Percentiles rank a stretch among this genome's conserved stretches.
Evolutionary conservation across 2,113 vertebrate species (phyloP).

Genomic region (Engraulis encrasicolus): DNA sequence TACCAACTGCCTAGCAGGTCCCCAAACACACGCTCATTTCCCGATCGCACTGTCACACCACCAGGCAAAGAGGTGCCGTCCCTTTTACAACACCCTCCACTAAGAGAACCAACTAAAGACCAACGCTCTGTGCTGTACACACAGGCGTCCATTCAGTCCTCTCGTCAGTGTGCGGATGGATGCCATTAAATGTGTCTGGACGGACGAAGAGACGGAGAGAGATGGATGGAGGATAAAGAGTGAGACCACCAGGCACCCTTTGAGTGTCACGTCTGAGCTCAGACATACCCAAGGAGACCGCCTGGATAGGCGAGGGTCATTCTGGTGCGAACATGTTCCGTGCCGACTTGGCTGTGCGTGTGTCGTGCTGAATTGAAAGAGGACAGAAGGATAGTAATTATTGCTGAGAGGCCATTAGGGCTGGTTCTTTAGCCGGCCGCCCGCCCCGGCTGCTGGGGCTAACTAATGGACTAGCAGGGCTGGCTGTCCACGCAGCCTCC

Average conservation of each 20-base stretch:
- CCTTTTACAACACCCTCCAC: background rate
- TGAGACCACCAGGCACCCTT: background rate
- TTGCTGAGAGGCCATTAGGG: slow-evolving; percentile 95
- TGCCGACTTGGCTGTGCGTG: slow-evolving; percentile 49
- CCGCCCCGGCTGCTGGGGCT: slow-evolving; percentile 86
- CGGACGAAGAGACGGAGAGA: background rate
- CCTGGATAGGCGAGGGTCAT: slow-evolving; percentile 60
- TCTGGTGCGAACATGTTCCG: slow-evolving; percentile 82
- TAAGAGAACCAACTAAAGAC: slow-evolving; percentile 18
- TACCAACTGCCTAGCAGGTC: background rate
- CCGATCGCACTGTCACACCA: slow-evolving; percentile 26
- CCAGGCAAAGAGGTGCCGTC: slow-evolving; percentile 11
- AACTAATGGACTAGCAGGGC: slow-evolving; percentile 93
- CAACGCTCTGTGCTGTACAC: background rate
- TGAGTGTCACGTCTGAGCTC: slow-evolving; percentile 67
- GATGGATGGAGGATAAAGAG: background rate
- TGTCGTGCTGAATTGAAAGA: slow-evolving; percentile 78
- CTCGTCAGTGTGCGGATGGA: slow-evolving; percentile 33
- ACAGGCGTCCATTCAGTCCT: slow-evolving; percentile 27
- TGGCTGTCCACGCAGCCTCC: slow-evolving; percentile 70
- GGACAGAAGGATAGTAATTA: slow-evolving; percentile 94
- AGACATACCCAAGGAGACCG: slow-evolving; percentile 71
- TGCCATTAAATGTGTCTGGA: slow-evolving; percentile 41
- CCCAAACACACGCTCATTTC: slow-evolving; percentile 15
- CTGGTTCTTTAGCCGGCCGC: slow-evolving; percentile 89